These are phyloP conservation scores for Camelus dromedarius DNA, from an alignment of 2,113 vertebrate species.

Conservation along the genomic window DNA sequence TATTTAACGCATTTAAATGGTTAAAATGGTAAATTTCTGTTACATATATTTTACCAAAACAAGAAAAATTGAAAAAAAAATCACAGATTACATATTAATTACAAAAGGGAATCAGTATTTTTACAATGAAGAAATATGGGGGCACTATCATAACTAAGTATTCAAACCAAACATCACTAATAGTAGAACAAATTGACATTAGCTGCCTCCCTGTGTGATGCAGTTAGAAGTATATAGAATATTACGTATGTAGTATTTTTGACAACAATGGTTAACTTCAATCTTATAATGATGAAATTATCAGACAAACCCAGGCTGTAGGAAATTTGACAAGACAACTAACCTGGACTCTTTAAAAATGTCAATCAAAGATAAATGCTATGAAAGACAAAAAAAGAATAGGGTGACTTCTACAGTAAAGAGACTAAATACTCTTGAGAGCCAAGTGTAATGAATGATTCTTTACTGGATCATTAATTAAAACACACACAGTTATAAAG, in stretches of 20 bases:
- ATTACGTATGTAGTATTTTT: background rate
- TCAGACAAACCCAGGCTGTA: background rate
- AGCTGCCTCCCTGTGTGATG: background rate
- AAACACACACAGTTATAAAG: background rate
- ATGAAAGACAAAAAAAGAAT: background rate
- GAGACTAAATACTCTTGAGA: background rate
- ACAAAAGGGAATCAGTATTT: background rate
- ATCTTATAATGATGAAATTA: background rate
- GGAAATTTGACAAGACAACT: background rate
- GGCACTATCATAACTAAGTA: background rate
- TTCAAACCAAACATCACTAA: background rate
- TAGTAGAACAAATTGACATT: background rate
- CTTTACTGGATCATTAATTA: background rate
- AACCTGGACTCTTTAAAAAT: background rate
- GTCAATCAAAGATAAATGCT: background rate
- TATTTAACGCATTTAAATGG: background rate
- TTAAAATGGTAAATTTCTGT: background rate
- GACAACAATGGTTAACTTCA: background rate
- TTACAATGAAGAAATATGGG: background rate
- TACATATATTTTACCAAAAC: background rate
- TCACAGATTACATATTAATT: background rate
- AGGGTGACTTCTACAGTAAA: background rate
- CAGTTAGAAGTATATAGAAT: background rate
- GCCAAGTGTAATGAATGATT: background rate
- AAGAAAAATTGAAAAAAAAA: background rate